Percentiles rank a stretch among this genome's conserved stretches.
phyloP scores from a whole-genome alignment of 2,797 vertebrate genomes.

The Rhinogobio ventralis region DNA sequence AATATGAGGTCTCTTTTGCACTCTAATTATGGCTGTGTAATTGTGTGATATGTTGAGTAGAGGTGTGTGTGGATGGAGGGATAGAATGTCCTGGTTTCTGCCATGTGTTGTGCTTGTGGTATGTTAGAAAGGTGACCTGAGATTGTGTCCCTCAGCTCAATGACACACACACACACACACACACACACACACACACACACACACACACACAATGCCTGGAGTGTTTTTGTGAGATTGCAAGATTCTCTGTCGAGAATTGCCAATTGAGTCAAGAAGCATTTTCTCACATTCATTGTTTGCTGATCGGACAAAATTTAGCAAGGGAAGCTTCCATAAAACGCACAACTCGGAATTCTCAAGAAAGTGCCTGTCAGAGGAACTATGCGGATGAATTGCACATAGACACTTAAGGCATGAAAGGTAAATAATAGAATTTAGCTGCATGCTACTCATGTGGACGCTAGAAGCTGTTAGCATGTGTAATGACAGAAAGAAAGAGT shows the following conservation, averaged over 20 bases:
- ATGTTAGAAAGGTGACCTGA: constrained; percentile 40
- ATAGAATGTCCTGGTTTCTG: constrained; percentile 59
- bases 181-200: constrained; percentile 46
- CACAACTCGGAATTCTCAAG: background rate
- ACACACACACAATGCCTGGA: constrained; percentile 44
- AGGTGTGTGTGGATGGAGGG: constrained; percentile 38
- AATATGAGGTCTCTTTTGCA: constrained; percentile 64
- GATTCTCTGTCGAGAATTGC: constrained; percentile 10
- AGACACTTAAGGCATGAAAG: background rate
- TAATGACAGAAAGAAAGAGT: background rate
- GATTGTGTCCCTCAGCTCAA: constrained; percentile 50
- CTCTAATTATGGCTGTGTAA: constrained; percentile 74
- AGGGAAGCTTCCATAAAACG: constrained; percentile 2
- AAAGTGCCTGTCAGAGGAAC: constrained; percentile 10
- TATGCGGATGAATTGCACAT: background rate
- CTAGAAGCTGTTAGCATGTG: constrained; percentile 50
- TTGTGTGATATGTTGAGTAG: constrained; percentile 66
- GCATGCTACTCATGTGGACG: constrained; percentile 45
- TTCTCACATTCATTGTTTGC: constrained; percentile 18
- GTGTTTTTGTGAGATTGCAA: constrained; percentile 6
- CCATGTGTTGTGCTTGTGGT: constrained; percentile 23
- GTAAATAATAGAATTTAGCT: constrained; percentile 16
- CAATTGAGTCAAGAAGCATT: constrained; percentile 13
- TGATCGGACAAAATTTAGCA: constrained; percentile 25
- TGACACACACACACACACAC: constrained; percentile 43